phyloP scores from a whole-genome alignment of 2,113 vertebrate species.

The Vulpes lagopus region DNA sequence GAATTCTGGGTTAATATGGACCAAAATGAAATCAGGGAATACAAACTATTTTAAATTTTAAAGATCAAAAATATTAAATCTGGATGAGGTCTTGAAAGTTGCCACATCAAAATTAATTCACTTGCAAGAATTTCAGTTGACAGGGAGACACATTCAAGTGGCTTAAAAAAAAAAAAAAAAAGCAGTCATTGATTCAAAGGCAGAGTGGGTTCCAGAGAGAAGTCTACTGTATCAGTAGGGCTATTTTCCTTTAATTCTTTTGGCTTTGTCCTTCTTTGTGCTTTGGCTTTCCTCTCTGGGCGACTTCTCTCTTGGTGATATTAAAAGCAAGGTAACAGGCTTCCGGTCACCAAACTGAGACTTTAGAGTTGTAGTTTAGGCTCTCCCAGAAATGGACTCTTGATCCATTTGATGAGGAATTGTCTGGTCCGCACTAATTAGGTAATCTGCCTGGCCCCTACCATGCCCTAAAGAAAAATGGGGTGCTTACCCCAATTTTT shows the following conservation, averaged over 20 bases:
- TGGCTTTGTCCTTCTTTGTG: neutral
- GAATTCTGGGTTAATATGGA: neutral
- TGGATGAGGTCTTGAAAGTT: neutral
- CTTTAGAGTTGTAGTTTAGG: neutral
- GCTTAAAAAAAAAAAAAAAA: neutral
- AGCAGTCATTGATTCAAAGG: neutral
- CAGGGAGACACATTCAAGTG: neutral
- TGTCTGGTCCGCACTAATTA: neutral
- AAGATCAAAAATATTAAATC: neutral
- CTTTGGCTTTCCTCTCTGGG: neutral
- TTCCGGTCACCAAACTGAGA: neutral
- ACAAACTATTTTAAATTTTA: neutral
- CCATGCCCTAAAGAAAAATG: neutral
- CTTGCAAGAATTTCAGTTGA: neutral
- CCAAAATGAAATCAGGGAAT: neutral
- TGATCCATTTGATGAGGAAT: neutral
- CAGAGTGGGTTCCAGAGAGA: neutral
- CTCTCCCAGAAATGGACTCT: neutral
- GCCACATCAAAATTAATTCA: neutral
- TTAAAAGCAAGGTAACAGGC: neutral
- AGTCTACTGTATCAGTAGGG: neutral
- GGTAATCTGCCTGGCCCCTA: neutral
- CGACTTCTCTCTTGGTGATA: neutral
- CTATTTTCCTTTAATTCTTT: neutral
- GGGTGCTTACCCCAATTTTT: neutral